phyloP scores from a whole-genome alignment of 2,113 vertebrate species.

The Spheniscus mendiculus region DNA sequence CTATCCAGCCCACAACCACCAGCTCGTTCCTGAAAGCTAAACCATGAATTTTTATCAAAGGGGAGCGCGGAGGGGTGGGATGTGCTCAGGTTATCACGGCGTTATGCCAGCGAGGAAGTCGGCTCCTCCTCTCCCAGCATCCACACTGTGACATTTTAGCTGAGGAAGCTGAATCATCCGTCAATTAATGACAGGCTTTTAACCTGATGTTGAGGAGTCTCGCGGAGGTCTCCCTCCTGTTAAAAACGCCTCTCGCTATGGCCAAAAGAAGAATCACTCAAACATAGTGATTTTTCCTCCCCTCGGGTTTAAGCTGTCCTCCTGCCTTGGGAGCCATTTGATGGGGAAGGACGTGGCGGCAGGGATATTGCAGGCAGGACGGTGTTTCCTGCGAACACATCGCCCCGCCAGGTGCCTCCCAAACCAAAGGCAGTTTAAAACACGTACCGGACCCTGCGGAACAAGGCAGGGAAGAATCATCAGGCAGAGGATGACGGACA shows the following conservation, averaged over 20 bases:
- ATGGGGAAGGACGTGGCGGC: background rate
- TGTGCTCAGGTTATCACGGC: background rate
- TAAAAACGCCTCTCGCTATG: fast-evolving
- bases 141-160: background rate
- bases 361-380: background rate
- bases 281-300: fast-evolving
- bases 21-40: background rate
- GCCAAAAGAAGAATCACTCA: background rate
- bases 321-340: fast-evolving
- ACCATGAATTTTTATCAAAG: fast-evolving
- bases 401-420: background rate
- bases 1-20: background rate
- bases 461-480: background rate
- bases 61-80: background rate
- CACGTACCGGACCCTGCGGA: fast-evolving
- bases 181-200: background rate
- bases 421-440: background rate
- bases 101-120: background rate
- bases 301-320: background rate
- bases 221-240: background rate
- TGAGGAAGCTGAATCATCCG: slow-evolving; percentile 41
- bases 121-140: background rate
- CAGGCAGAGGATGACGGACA: background rate
- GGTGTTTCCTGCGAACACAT: fast-evolving
- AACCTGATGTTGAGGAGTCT: background rate